Evolutionary conservation across 1,140 invertebrate genomes (phyloP).

Genomic region (Condylostylus longicornis): DNA sequence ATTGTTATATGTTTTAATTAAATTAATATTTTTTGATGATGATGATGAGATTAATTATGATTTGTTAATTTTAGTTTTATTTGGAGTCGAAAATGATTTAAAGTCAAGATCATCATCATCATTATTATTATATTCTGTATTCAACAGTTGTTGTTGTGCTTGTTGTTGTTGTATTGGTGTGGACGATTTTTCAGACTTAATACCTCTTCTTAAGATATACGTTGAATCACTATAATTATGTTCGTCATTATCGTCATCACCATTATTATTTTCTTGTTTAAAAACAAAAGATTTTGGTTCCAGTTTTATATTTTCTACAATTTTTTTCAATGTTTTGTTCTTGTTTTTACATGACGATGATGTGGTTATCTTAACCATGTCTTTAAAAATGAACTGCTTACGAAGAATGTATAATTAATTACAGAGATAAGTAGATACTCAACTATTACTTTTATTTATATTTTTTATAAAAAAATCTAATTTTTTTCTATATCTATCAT

Average conservation of each 20-base stretch:
- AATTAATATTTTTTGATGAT: background rate
- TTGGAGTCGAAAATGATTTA: no score
- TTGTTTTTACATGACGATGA: background rate
- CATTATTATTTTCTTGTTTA: background rate
- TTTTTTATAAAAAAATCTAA: slow-evolving; percentile 15
- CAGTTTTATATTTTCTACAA: slow-evolving; percentile 2
- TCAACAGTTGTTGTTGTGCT: background rate
- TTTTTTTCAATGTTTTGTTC: slow-evolving; percentile 6
- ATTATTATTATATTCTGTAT: no score
- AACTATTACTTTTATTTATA: background rate
- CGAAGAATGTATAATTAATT: background rate
- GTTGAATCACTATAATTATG: background rate
- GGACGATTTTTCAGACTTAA: background rate
- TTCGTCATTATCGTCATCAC: no score
- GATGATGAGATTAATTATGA: no score
- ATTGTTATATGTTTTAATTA: background rate
- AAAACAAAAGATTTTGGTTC: background rate
- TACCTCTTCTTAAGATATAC: background rate
- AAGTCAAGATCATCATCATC: background rate
- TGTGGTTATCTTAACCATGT: background rate
- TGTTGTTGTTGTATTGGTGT: background rate
- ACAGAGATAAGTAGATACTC: background rate
- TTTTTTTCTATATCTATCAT: slow-evolving; percentile 15
- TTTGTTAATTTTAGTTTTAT: background rate
- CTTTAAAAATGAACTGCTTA: background rate